These are phyloP conservation scores for Planiliza haematocheilus DNA, from an alignment of 2,113 vertebrate species.

Conservation along the genomic window DNA sequence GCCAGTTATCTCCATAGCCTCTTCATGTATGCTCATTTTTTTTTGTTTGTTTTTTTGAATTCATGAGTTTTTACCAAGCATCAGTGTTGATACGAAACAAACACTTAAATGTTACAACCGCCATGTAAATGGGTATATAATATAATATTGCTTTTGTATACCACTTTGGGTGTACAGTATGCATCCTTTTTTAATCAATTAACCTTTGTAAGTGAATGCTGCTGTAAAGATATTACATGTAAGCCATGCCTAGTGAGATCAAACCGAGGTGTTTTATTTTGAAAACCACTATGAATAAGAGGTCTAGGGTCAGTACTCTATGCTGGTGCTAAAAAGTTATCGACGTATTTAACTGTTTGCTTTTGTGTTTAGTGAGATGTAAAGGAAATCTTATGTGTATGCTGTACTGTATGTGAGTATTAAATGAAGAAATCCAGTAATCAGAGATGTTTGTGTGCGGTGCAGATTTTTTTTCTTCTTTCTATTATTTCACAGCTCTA, in stretches of 20 bases:
- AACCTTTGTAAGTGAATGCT: slow-evolving; percentile 79
- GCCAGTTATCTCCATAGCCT: slow-evolving; percentile 49
- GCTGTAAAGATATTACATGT: slow-evolving; percentile 73
- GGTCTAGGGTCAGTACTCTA: slow-evolving; percentile 65
- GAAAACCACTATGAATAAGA: slow-evolving; percentile 64
- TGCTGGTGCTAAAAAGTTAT: slow-evolving; percentile 81
- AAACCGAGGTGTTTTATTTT: slow-evolving; percentile 70
- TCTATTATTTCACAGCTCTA: background rate
- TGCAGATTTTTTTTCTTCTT: background rate
- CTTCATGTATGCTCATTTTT: slow-evolving; percentile 49
- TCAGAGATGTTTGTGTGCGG: slow-evolving; percentile 9
- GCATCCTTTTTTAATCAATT: slow-evolving; percentile 76
- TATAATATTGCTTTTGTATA: slow-evolving; percentile 70
- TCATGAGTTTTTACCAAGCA: slow-evolving; percentile 52
- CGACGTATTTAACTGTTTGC: slow-evolving; percentile 78
- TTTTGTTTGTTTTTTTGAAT: slow-evolving; percentile 24
- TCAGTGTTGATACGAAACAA: slow-evolving; percentile 59
- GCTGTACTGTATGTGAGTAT: slow-evolving; percentile 77
- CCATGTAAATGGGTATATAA: slow-evolving; percentile 67
- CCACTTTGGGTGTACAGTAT: slow-evolving; percentile 73
- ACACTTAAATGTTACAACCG: slow-evolving; percentile 50
- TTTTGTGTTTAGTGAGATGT: slow-evolving; percentile 82
- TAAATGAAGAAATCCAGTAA: slow-evolving; percentile 72
- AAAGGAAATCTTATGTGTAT: slow-evolving; percentile 72
- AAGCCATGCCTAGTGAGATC: slow-evolving; percentile 77